Percentiles rank a stretch among this genome's conserved stretches.
These are phyloP conservation scores for Drosophila subpulchrella DNA, from an alignment of 1,140 invertebrate species.

Conservation along the genomic window DNA sequence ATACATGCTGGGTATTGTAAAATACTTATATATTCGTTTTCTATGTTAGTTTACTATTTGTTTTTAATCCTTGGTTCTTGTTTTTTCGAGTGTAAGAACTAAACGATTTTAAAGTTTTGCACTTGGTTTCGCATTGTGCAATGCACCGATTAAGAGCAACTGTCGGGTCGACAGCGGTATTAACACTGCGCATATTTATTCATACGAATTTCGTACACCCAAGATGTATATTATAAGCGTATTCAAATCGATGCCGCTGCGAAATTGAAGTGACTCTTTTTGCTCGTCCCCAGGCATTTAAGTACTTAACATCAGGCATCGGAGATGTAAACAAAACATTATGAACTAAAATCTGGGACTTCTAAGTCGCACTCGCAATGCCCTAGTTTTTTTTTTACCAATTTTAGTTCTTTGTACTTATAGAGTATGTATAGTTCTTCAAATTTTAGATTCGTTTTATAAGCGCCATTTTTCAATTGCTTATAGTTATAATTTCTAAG, in stretches of 20 bases:
- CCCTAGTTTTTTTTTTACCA: neutral
- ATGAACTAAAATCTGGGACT: neutral
- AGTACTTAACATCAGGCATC: constrained; percentile 25
- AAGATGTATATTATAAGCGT: constrained; percentile 37
- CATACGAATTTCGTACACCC: constrained; percentile 26
- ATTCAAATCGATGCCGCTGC: constrained; percentile 46
- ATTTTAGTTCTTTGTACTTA: no score
- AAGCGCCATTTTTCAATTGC: no score
- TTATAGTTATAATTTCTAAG: no score
- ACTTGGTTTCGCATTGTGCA: constrained; percentile 15
- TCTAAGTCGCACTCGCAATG: constrained; percentile 16
- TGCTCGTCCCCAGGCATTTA: constrained; percentile 26
- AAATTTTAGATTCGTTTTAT: no score
- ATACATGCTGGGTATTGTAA: no score
- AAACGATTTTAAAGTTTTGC: constrained; percentile 4
- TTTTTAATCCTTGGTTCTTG: no score
- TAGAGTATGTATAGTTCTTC: no score
- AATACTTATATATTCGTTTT: neutral
- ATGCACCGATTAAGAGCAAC: constrained; percentile 50
- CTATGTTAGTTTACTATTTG: neutral
- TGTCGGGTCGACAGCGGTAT: constrained; percentile 34
- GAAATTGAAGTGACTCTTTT: constrained; percentile 66
- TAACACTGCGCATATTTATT: constrained; percentile 42
- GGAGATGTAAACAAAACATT: constrained; percentile 41
- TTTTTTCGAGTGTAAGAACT: constrained; percentile 16